Base-by-base conservation (phyloP, 2,797 vertebrate species). In the Decapterus maruadsi region DNA sequence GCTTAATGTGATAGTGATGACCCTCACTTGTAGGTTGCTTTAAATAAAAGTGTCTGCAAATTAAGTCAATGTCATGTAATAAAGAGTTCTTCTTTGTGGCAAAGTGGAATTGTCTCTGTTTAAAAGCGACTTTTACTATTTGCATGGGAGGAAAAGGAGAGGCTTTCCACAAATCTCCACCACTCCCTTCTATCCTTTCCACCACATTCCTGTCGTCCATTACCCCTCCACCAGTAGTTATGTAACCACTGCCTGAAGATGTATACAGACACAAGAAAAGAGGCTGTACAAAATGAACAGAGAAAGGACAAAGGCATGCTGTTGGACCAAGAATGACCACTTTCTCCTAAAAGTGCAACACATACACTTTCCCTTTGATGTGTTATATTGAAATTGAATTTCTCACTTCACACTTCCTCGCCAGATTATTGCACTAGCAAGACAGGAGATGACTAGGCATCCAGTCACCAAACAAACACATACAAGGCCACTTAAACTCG, bases 201-300 rank as follows among this genome's bases (percentile, higher is more conserved):
- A 68, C 54, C 53, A 68, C 82, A 87, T 84, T 91, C 85, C 82
- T 68, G n/a, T 63, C 77, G 76, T 76, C 75, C 54, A 87, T 80
- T 62, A 65, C 43, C 70, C 31, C 17, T 62, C 48, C 16, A 54
- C 36, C 68, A 36, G 8, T 2, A 26, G 48, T 83, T 87, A 70
- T 76, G 34, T 17, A 87, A 90, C 62, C 4, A 14, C 54, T 31
- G 22, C 3, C 79, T 20, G 57, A 69, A 56, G n/a, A 73, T 26
- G 55, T 46, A 46, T 4, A 68, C 46, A 43, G 14, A 56, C 20
- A 70, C 5, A 57, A 0, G 69, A 20, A 61, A 7, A 57, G 11
- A 40, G 9, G 54, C 0, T 4, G 10, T 45, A 61, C 5, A 29
- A 19, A 19, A 8, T 1, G 42, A 19, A 45, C 34, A 66, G 8